Base-by-base conservation (phyloP, 2,797 vertebrate genomes). In the Anas acuta region DNA sequence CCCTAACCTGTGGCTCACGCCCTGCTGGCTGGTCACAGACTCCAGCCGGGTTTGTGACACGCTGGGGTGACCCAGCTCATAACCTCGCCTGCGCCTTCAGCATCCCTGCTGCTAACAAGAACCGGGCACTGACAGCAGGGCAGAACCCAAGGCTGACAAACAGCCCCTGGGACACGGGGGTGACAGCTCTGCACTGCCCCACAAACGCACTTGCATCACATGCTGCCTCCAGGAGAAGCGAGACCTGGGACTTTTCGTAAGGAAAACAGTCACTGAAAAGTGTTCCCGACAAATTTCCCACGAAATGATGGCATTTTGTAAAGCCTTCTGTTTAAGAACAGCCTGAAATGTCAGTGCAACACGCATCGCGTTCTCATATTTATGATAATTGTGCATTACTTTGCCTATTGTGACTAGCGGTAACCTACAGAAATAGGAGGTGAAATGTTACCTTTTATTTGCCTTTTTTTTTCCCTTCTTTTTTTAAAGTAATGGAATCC, bases 21-120 rank as follows among this genome's bases (percentile, higher is more conserved):
- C 13, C 11, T 43, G 35, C 22, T 14, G 10, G 39, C 7, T 41
- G 39, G 3, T 41, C 39, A 41, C 39, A 41, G 3, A 7, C 39
- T 41, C 15, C 41, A 41, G 45, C 37, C 37, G 28, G 25, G 14
- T 33, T 16, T 45, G 49, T 30, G 7, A 43, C 54, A 72, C 26
- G 20, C 57, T 37, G 0, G 1, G 54, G 56, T 53, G 45, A 81
- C 18, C 66, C 12, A 2, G 3, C 1, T 28, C 0, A 0, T 33
- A 30, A 84, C 74, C 61, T 51, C 39, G 18, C 58, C 77, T 33
- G 18, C n/a, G 66, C 66, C 43, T 21, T 61, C 73, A 65, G 74
- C 21, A 17, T 49, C 39, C 11, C 57, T 72, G 33, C 30, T 7
- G 3, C 51, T 82, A n/a, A 58, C 84, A 91, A 69, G 17, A 81